Evolutionary conservation across 2,797 vertebrate genomes (phyloP).

Genomic region (Pelodytes ibericus): DNA sequence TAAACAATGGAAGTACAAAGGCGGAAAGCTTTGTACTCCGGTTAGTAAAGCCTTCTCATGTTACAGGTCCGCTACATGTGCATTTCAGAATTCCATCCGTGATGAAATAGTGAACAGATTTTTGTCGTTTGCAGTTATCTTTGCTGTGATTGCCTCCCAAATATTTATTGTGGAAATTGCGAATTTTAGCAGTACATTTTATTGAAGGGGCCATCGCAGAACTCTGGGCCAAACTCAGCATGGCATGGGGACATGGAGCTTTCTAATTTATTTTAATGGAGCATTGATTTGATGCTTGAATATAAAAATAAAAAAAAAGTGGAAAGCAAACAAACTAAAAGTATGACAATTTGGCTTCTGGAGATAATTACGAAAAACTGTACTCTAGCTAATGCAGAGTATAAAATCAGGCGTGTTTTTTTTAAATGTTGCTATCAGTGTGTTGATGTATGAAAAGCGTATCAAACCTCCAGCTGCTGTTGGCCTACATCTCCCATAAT

Average conservation of each 20-base stretch:
- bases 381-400: too few relatives aligned
- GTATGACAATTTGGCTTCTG: not conserved
- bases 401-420: too few relatives aligned
- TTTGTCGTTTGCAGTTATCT: not conserved
- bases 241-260: not conserved
- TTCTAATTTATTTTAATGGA: conserved; percentile 14
- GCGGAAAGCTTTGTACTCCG: too few relatives aligned
- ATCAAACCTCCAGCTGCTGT: too few relatives aligned
- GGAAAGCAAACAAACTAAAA: conserved; percentile 6
- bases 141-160: conserved; percentile 16
- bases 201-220: conserved; percentile 6
- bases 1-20: too few relatives aligned
- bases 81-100: conserved; percentile 15
- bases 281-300: conserved; percentile 8
- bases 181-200: conserved; percentile 41
- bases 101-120: conserved; percentile 8
- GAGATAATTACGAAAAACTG: too few relatives aligned
- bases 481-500: too few relatives aligned
- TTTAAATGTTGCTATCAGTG: too few relatives aligned
- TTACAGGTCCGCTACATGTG: too few relatives aligned
- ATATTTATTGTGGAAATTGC: conserved; percentile 39
- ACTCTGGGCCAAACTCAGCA: not conserved
- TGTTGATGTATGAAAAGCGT: too few relatives aligned
- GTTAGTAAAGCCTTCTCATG: too few relatives aligned
- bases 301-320: conserved; percentile 31